Conservation (phyloP, 1,140 invertebrate species). For the Calephelis virginiensis region DNA sequence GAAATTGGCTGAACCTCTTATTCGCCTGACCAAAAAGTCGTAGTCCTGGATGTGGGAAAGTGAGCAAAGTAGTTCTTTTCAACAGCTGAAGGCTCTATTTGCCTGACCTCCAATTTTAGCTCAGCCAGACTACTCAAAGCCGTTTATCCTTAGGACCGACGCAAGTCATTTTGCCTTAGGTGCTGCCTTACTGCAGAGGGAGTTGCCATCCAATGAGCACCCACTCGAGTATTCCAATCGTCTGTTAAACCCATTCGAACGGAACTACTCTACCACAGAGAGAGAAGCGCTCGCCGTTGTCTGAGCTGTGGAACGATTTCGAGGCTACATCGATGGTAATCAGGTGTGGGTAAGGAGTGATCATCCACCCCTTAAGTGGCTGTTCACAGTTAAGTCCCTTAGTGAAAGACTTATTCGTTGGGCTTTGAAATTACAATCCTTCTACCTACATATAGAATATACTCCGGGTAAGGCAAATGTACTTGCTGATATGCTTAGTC, state of each 20-base stretch:
- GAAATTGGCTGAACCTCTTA: too few species aligned
- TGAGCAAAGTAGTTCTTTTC: too few species aligned
- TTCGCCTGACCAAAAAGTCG: too few species aligned
- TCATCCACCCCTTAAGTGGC: slow-evolving; percentile 74
- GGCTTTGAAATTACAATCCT: slow-evolving; percentile 46
- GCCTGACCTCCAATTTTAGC: slow-evolving; percentile 29
- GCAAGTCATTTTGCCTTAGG: slow-evolving; percentile 48
- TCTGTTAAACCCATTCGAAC: neutral
- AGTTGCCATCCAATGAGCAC: slow-evolving; percentile 43
- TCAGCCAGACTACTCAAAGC: slow-evolving; percentile 40
- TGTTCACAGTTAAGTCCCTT: slow-evolving; percentile 60
- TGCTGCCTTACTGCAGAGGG: slow-evolving; percentile 53
- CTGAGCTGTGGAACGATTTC: slow-evolving; percentile 33
- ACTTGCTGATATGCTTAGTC: slow-evolving; percentile 30
- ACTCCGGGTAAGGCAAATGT: slow-evolving; percentile 20
- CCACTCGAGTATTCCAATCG: slow-evolving; percentile 68
- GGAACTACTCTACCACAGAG: neutral
- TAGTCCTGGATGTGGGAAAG: too few species aligned
- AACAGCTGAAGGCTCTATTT: neutral
- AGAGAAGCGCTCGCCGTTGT: neutral
- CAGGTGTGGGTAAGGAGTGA: slow-evolving; percentile 52
- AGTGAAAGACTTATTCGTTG: slow-evolving; percentile 46
- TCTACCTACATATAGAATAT: slow-evolving; percentile 37
- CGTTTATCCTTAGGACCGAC: slow-evolving; percentile 46
- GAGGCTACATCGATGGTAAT: slow-evolving; percentile 41